Percentiles rank a stretch among this genome's conserved stretches.
Evolutionary conservation across 2,888 invertebrate genomes (phyloP).

Genomic region (Oligia latruncula): DNA sequence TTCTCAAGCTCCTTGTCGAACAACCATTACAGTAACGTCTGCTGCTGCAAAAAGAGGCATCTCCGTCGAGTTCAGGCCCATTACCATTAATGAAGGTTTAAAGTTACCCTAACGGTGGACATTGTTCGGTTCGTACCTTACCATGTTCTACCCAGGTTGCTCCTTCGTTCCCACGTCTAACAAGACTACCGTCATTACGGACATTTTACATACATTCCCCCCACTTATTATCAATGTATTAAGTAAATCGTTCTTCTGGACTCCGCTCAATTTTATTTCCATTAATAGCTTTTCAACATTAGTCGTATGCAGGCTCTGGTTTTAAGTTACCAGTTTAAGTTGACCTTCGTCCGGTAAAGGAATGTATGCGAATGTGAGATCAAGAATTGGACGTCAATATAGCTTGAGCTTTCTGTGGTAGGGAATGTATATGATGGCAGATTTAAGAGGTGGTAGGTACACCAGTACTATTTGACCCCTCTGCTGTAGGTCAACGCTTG

Average conservation of each 20-base stretch:
- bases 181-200: constrained; percentile 88
- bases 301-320: constrained; percentile 58
- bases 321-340: constrained; percentile 47
- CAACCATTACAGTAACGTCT: constrained; percentile 81
- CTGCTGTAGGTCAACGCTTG: constrained; percentile 25
- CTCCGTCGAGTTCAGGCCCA: constrained; percentile 84
- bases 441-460: constrained; percentile 46
- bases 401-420: constrained; percentile 44
- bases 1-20: constrained; percentile 72
- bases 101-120: constrained; percentile 87
- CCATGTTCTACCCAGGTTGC: constrained; percentile 80
- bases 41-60: constrained; percentile 83
- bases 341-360: constrained; percentile 38
- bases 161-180: constrained; percentile 88
- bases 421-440: constrained; percentile 46
- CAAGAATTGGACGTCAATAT: constrained; percentile 25
- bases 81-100: constrained; percentile 87
- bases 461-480: constrained; percentile 36
- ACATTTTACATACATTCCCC: constrained; percentile 87
- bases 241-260: constrained; percentile 86
- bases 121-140: constrained; percentile 83
- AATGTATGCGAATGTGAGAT: constrained; percentile 33
- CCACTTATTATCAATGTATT: constrained; percentile 88
- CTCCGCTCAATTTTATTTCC: constrained; percentile 86
- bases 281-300: constrained; percentile 86